These are phyloP conservation scores for Automeris io DNA, from an alignment of 2,888 invertebrate species.

Conservation along the genomic window DNA sequence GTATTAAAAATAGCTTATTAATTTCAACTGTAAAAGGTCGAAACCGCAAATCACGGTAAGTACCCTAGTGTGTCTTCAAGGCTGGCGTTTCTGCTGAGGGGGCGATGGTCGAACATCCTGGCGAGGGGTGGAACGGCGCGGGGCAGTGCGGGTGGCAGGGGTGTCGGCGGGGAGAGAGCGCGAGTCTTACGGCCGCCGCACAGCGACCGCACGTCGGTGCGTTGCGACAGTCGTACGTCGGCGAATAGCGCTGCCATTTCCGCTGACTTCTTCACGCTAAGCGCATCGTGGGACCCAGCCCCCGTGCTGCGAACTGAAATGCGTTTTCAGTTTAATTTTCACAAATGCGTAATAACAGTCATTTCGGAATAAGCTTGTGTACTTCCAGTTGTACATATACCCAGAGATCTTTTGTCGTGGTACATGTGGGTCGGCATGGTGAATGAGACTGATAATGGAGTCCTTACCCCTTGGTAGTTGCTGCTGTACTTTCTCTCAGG, in stretches of 20 bases:
- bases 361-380: too few relatives aligned
- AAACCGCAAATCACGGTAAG: conserved; percentile 75
- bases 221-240: conserved; percentile 83
- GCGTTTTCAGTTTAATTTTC: neutral
- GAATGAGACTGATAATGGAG: too few relatives aligned
- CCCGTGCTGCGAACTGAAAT: conserved; percentile 64
- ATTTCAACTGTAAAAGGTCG: too few relatives aligned
- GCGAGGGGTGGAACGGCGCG: conserved; percentile 36
- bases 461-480: too few relatives aligned
- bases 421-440: too few relatives aligned
- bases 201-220: conserved; percentile 78
- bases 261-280: conserved; percentile 91
- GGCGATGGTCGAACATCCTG: conserved; percentile 53
- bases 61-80: conserved; percentile 81
- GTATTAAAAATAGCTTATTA: too few relatives aligned
- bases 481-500: too few relatives aligned
- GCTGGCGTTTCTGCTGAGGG: conserved; percentile 66
- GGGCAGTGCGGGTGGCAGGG: conserved; percentile 32
- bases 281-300: conserved; percentile 80
- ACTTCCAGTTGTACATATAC: too few relatives aligned
- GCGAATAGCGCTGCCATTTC: conserved; percentile 93
- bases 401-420: too few relatives aligned
- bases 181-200: conserved; percentile 38
- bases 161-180: conserved; percentile 23
- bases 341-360: neutral